Percentiles rank a stretch among this genome's conserved stretches.
phyloP scores from a whole-genome alignment of 2,797 vertebrate genomes.

The Cynopterus sphinx region DNA sequence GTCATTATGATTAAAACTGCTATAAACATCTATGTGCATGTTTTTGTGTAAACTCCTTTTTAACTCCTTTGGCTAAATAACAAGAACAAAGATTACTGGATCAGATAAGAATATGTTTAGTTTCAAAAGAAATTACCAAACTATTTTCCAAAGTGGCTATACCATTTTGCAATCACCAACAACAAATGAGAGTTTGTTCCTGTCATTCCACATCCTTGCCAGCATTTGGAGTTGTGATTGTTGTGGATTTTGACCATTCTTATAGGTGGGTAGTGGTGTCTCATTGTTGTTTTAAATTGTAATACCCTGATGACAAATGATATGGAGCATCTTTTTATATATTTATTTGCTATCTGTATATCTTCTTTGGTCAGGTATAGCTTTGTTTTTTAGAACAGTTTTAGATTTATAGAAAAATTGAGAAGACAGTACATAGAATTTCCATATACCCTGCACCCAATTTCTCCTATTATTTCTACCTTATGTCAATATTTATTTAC shows the following conservation, averaged over 20 bases:
- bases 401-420: not conserved
- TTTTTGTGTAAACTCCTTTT: not conserved
- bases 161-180: not conserved
- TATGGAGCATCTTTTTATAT: not conserved
- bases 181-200: not conserved
- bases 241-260: not conserved
- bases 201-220: not conserved
- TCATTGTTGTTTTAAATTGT: not conserved
- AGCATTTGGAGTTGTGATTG: not conserved
- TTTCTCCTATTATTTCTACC: not conserved
- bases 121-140: not conserved
- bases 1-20: not conserved
- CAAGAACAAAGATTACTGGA: not conserved
- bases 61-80: not conserved
- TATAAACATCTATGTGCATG: not conserved
- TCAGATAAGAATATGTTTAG: not conserved
- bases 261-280: not conserved
- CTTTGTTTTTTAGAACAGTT: slow-evolving; percentile 1
- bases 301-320: not conserved
- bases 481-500: not conserved
- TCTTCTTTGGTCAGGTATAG: not conserved
- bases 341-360: not conserved
- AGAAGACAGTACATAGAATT: not conserved
- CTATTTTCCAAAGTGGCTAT: not conserved
- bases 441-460: not conserved